Evolutionary conservation across 1,140 invertebrate species (phyloP), one percentile per base, ranked within the genome.

Genomic region (Paralvinella palmiformis): DNA sequence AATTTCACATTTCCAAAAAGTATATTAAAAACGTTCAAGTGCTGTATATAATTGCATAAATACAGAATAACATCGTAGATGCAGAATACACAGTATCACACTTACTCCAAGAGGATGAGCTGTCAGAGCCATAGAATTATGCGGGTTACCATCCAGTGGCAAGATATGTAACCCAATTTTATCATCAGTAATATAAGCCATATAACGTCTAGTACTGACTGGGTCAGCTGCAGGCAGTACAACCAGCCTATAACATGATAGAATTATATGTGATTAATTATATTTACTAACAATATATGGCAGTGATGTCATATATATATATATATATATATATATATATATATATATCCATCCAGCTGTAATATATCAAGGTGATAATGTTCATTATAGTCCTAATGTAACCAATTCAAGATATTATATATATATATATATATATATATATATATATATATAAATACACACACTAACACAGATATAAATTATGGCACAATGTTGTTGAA

Each of bases 141-240:
- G 88, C 24, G 88, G 88, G 77, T 89, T 90, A 3, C 88, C 89
- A 76, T 88, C 86, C 0, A 87, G 72, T 3, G 88, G 87, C 68
- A 88, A 73, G 62, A 85, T 84, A 71, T 87, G 85, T 31, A 90
- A 73, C 1, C 88, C 88, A 45, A 90, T 84, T 66, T 87, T 83
- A 68, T 85, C 85, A 29, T 84, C 79, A 5, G 85, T 88, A 0
- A 83, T 79, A 70, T 87, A 90, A 29, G 87, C 70, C 62, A 88
- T 72, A 70, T 87, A 88, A 22, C 69, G 63, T 17, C 75, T 73
- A 33, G 72, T 70, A 36, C 76, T 72, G 5, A 66, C 59, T 37
- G 66, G 48, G 50, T 74, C 71, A 50, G 61, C 62, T 17, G 72
- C 73, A 27, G 77, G 78, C 10, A 80, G 63, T 29, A 78, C 64